These are phyloP conservation scores for Orius laevigatus DNA, from an alignment of 1,140 invertebrate species.

Conservation along the genomic window DNA sequence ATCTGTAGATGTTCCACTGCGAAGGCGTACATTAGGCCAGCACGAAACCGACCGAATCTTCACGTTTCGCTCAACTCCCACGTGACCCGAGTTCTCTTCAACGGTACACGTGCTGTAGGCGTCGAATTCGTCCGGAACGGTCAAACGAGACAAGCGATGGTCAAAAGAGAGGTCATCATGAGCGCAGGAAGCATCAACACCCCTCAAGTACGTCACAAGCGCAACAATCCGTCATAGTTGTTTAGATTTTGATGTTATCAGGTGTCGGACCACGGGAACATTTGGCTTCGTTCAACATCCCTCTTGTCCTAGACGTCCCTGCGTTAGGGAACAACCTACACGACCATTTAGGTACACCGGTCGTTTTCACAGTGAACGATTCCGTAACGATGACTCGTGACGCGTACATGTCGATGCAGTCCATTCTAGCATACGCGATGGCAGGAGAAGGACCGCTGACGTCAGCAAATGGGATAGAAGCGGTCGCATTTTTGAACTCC, in stretches of 20 bases:
- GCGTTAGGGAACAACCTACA: neutral
- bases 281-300: too few relatives aligned
- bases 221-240: too few relatives aligned
- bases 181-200: too few relatives aligned
- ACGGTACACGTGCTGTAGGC: conserved; percentile 46
- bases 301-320: too few relatives aligned
- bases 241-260: too few relatives aligned
- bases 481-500: conserved; percentile 2
- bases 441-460: neutral
- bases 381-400: too few relatives aligned
- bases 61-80: conserved; percentile 33
- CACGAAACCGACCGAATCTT: conserved; percentile 31
- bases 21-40: conserved; percentile 30
- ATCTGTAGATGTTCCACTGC: conserved; percentile 55
- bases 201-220: too few relatives aligned
- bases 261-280: too few relatives aligned
- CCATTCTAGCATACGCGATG: too few relatives aligned
- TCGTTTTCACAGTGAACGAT: neutral
- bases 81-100: conserved; percentile 28
- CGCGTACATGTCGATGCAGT: too few relatives aligned
- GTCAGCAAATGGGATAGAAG: neutral
- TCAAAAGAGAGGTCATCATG: too few relatives aligned
- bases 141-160: neutral
- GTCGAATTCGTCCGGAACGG: conserved; percentile 42
- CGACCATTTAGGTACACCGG: neutral